Evolutionary conservation across 2,797 vertebrate genomes (phyloP), one percentile per base, ranked within the genome.

Genomic region (Cryptoblepharus egeriae): DNA sequence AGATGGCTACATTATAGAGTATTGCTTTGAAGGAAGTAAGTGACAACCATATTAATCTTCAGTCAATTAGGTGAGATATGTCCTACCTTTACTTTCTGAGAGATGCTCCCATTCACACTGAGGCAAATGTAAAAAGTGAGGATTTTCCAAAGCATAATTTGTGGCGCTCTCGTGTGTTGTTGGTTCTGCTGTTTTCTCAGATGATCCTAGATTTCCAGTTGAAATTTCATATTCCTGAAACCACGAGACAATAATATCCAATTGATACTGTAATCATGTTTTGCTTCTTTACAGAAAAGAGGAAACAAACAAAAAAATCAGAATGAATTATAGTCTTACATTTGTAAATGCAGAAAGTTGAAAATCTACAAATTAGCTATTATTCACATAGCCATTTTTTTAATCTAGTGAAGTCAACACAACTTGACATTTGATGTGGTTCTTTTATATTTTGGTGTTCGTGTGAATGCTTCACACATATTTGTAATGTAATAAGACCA

Each of bases 21-120:
- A 99, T 93, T 98, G 98, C 95, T 84, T 98, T 65, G 99, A 99
- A 98, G 99, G 98, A 97, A 96, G 99, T 99, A 95, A 98, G 98
- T 95, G 73, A 65, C 77, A 22, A 49, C 5, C 84, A 2, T 57
- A 78, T 72, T 79, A 5, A 35, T 30, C 28, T 32, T 85, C 85
- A 80, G 55, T 49, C 7, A 52, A 16, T 75, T 94, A 87, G 87
- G 87, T 93, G 91, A 94, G 88, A 87, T 49, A 80, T 75, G 69
- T 30, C 84, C 81, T 52, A 12, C 35, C 78, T 90, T 90, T 84
- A 79, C 82, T 86, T 67, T 82, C 24, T 5, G 5, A 75, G 58
- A 87, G 52, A 32, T 81, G 73, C 70, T 69, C 81, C 20, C 76
- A 18, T 49, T 81, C 80, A 81, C 52, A 45, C 58, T 65, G 69